Percentiles rank a stretch among this genome's conserved stretches.
Evolutionary conservation across 2,113 vertebrate genomes (phyloP).

Genomic region (Edolisoma coerulescens): DNA sequence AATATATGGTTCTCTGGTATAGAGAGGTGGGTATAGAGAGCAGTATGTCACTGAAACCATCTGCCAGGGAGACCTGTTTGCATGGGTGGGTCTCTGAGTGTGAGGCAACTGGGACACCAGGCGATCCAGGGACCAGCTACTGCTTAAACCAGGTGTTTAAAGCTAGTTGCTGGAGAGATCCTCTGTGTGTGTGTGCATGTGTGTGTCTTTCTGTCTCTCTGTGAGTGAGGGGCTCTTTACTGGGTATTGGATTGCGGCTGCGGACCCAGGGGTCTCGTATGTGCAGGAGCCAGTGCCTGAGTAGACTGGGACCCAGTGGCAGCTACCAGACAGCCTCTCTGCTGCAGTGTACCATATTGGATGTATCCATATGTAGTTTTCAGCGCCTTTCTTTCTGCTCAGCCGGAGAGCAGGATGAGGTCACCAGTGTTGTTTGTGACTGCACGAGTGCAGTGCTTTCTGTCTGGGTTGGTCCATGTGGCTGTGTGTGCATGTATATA

Average conservation of each 20-base stretch:
- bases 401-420: background rate
- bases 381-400: background rate
- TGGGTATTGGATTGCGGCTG: background rate
- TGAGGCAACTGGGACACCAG: background rate
- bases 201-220: background rate
- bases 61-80: background rate
- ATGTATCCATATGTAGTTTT: background rate
- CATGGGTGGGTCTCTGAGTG: background rate
- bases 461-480: background rate
- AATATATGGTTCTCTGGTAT: background rate
- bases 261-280: accelerated
- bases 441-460: background rate
- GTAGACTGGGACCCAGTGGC: background rate
- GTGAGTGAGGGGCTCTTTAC: background rate
- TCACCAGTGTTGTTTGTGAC: background rate
- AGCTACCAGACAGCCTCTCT: background rate
- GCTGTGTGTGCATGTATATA: background rate
- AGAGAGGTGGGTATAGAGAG: background rate
- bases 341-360: background rate
- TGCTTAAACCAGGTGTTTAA: background rate
- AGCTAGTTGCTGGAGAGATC: background rate
- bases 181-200: background rate
- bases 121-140: accelerated
- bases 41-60: accelerated
- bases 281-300: background rate